Conservation (phyloP, 2,888 invertebrate species). For the Drosophila nr. medialis region DNA sequence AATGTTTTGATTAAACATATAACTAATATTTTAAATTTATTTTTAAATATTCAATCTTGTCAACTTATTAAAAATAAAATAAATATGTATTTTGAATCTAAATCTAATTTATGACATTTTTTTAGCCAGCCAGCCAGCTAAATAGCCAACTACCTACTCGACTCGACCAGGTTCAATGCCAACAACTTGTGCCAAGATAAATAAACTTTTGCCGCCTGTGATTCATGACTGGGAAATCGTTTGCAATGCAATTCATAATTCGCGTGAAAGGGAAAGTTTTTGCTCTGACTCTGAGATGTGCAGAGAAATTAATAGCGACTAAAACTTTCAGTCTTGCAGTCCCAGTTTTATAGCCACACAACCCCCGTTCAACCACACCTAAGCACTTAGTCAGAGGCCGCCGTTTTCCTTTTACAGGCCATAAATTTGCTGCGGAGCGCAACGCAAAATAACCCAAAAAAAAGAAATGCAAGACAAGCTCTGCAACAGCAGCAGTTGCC, state of each 20-base stretch:
- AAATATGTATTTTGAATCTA: not conserved
- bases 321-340: constrained; percentile 63
- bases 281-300: constrained; percentile 8
- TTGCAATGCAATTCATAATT: constrained; percentile 56
- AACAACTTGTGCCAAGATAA: constrained; percentile 7
- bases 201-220: constrained; percentile 21
- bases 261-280: constrained; percentile 54
- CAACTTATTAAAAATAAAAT: no score
- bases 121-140: no score
- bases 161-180: not conserved
- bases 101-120: no score
- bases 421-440: constrained; percentile 66
- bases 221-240: constrained; percentile 33
- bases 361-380: constrained; percentile 1
- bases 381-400: constrained; percentile 17
- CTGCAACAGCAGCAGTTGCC: constrained; percentile 32
- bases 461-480: constrained; percentile 60
- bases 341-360: constrained; percentile 21
- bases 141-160: no score
- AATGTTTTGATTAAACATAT: no score
- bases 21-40: no score
- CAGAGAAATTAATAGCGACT: constrained; percentile 68
- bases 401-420: constrained; percentile 47
- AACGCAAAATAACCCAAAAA: constrained; percentile 71
- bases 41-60: no score